phyloP scores from a whole-genome alignment of 2,797 vertebrate species.

The Falco berigora region DNA sequence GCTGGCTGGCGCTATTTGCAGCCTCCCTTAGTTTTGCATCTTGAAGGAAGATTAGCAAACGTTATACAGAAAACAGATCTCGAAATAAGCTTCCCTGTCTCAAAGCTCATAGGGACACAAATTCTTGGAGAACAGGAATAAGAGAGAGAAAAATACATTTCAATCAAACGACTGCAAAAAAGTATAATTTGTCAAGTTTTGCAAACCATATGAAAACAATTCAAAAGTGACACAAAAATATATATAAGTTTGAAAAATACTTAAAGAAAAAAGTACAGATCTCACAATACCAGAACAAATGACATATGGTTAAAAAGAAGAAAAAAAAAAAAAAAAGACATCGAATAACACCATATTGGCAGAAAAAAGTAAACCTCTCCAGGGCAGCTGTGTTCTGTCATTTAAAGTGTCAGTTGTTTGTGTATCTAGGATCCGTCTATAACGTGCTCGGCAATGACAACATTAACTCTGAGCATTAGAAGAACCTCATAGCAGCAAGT shows the following conservation, averaged over 20 bases:
- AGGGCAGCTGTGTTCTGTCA: slow-evolving; percentile 42
- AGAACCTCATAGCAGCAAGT: slow-evolving; percentile 59
- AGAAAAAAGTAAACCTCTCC: slow-evolving; percentile 53
- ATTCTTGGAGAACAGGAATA: not conserved
- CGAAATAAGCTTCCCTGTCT: not conserved
- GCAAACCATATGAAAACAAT: slow-evolving; percentile 56
- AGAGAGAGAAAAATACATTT: slow-evolving; percentile 40
- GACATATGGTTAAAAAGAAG: slow-evolving; percentile 24
- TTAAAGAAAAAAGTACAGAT: slow-evolving; percentile 53
- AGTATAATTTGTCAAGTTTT: slow-evolving; percentile 59
- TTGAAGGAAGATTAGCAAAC: not conserved
- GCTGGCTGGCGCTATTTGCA: not conserved
- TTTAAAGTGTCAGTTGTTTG: slow-evolving; percentile 61
- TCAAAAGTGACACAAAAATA: slow-evolving; percentile 63
- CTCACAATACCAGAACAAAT: slow-evolving; percentile 56
- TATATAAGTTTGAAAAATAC: slow-evolving; percentile 58
- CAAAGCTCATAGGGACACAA: not conserved
- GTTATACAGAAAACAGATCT: not conserved
- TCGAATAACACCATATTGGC: slow-evolving; percentile 46
- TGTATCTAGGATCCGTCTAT: slow-evolving; percentile 29
- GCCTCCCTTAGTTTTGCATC: not conserved
- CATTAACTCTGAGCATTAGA: slow-evolving; percentile 32
- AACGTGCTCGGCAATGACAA: not conserved
- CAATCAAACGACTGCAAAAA: slow-evolving; percentile 23
- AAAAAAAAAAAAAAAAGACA: not conserved